Evolutionary conservation across 64 coral and sea anemone species (phyloP).

Genomic region (Montipora cactus): DNA sequence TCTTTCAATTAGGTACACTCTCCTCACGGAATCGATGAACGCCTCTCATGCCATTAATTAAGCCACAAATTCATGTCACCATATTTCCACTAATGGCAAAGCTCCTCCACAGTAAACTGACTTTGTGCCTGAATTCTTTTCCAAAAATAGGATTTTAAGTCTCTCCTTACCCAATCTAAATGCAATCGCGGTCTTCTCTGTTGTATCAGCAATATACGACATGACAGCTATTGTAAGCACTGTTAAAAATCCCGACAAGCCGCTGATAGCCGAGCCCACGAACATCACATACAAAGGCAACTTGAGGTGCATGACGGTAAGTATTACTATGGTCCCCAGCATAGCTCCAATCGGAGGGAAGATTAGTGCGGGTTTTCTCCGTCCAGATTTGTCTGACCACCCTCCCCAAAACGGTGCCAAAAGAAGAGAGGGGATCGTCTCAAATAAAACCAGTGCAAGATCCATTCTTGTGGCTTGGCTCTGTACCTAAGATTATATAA

Average conservation of each 20-base stretch:
- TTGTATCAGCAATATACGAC: slow-evolving; percentile 36
- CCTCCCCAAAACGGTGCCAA: not conserved
- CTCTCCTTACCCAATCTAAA: not conserved
- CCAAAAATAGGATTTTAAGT: not conserved
- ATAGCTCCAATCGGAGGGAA: slow-evolving; percentile 26
- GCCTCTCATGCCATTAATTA: too few relatives aligned
- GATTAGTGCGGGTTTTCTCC: not conserved
- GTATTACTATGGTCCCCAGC: not conserved
- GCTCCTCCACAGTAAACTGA: too few relatives aligned
- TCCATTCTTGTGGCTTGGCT: slow-evolving; percentile 54
- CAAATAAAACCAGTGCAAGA: slow-evolving; percentile 18
- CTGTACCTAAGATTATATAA: slow-evolving; percentile 55
- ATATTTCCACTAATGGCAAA: too few relatives aligned
- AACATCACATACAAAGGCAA: slow-evolving; percentile 23
- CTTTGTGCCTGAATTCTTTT: too few relatives aligned
- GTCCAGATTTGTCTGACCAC: too few relatives aligned
- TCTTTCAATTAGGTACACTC: too few relatives aligned
- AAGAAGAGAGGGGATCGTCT: slow-evolving; percentile 8
- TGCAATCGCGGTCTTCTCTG: not conserved
- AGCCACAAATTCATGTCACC: too few relatives aligned
- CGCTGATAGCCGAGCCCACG: too few relatives aligned
- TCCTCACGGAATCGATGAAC: too few relatives aligned
- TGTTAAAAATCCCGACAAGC: not conserved
- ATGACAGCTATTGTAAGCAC: not conserved
- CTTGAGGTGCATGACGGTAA: slow-evolving; percentile 13